Percentiles rank a stretch among this genome's conserved stretches.
phyloP scores from a whole-genome alignment of 2,888 invertebrate genomes.

The Merodon equestris region DNA sequence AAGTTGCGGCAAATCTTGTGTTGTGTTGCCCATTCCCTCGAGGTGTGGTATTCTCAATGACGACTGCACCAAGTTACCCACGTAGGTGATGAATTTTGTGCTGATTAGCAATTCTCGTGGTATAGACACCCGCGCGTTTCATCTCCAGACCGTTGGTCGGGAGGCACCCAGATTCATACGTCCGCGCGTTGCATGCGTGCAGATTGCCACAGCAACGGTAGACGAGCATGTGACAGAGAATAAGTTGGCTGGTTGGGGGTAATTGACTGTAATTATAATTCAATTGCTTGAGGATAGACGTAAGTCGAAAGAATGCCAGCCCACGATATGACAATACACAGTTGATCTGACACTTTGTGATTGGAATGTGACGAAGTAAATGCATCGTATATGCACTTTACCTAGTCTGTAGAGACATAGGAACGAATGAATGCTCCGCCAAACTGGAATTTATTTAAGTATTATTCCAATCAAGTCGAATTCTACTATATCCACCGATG shows the following conservation, averaged over 20 bases:
- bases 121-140: conserved; percentile 64
- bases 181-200: conserved; percentile 41
- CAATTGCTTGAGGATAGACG: conserved; percentile 46
- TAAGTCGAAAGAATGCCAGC: conserved; percentile 29
- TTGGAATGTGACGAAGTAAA: conserved; percentile 55
- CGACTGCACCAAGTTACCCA: conserved; percentile 67
- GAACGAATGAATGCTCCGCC: too few species aligned
- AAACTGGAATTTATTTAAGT: too few species aligned
- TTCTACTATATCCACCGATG: too few species aligned
- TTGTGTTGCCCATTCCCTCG: conserved; percentile 46
- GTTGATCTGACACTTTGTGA: conserved; percentile 50
- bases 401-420: too few species aligned
- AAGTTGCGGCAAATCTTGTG: conserved; percentile 57
- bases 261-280: conserved; percentile 68
- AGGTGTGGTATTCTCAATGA: conserved; percentile 68
- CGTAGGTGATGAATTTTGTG: conserved; percentile 69
- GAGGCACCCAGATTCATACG: conserved; percentile 52
- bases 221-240: conserved; percentile 4
- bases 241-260: conserved; percentile 9
- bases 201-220: conserved; percentile 19
- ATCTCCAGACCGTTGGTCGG: conserved; percentile 59
- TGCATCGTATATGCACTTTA: too few species aligned
- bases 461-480: too few species aligned
- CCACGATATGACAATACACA: conserved; percentile 43
- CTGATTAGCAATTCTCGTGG: conserved; percentile 64